Base-by-base conservation (phyloP, 35 echinoderm and acorn worm species). In the Ophiothrix spiculata region DNA sequence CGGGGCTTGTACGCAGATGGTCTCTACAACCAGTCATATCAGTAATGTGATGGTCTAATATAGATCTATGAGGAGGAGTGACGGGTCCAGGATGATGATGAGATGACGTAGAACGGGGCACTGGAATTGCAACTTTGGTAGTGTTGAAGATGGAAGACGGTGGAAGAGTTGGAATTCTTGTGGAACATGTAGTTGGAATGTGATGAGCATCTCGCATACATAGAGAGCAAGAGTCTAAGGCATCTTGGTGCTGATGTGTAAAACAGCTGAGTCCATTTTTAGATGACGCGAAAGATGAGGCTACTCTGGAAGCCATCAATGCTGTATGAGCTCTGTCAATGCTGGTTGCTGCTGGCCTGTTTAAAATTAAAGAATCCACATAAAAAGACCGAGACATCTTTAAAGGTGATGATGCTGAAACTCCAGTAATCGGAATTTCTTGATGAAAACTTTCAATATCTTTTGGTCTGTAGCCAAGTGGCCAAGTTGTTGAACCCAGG, bases 301-400 rank as follows among this genome's bases (percentile, higher is more conserved):
- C n/a, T n/a, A n/a, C 60, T 15, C 16, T 15, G 17, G 60, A 69
- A 25, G 60, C 60, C 2, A 69, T 4, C 10, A 69, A 15, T 12
- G 60, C 60, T 1, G 60, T 25, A 69, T 69, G 60, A 69, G 16
- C 29, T n/a, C 25, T 69, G 16, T 69, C 60, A 25, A 28, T 2
- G 29, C 16, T 12, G 29, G 60, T 10, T 69, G 60, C 8, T 15
- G 60, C 29, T 69, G 60, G 60, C 23, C 60, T 69, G 60, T 69
- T 69, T 6, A 69, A n/a, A 69, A 69, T 6, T 69, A 69, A 69
- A 15, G 60, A 69, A 69, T 69, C 60, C 60, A 69, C 60, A 69
- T 69, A 69, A n/a, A 69, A 69, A 12, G 60, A 69, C 2, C 60
- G 60, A 12, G 60, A 69, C 60, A 69, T 69, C 60, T 69, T 69